Base-by-base conservation (phyloP, 2,113 vertebrate species). In the Coptodon rendalli region DNA sequence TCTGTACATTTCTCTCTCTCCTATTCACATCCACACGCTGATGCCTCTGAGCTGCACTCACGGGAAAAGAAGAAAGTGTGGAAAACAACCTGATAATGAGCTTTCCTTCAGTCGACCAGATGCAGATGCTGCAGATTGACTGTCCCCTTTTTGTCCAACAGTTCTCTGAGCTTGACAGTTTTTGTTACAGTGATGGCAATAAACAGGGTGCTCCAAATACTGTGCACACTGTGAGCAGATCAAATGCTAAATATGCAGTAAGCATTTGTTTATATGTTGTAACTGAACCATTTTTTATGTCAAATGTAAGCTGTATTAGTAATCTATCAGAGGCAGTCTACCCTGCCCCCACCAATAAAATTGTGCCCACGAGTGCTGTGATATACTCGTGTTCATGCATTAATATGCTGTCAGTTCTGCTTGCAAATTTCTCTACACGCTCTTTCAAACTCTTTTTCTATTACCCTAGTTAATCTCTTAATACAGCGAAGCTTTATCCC, bases 11-110 rank as follows among this genome's bases (percentile, higher is more conserved):
- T 53, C 48, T 53, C 48, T 80, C 29, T n/a, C 34, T n/a, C 53
- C 45, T 56, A n/a, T 73, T 76, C 76, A 68, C 82, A 81, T 82
- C 56, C 73, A n/a, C 81, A 87, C 80, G 81, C 56, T 84, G 83
- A 93, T 80, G 87, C 68, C 53, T 87, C 50, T 40, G 81, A 53
- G 79, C 53, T 36, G 31, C 71, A 73, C 93, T 91, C 86, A 1
- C 59, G 91, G 86, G 93, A 91, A 83, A 90, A 87, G 50, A 83
- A 38, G 89, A 24, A 87, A 76, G 50, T 66, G 89, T 31, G 80
- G 81, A 93, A 89, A 93, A 89, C 86, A 92, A 85, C 86, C 68
- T 84, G 83, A 90, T 93, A 93, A 91, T 90, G 91, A 94, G 89
- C 73, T 91, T 89, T 81, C 61, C 50, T 89, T 89, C 78, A 19